These are phyloP conservation scores for Trachelipus rathkii DNA, from an alignment of 1,140 invertebrate species.

Conservation along the genomic window DNA sequence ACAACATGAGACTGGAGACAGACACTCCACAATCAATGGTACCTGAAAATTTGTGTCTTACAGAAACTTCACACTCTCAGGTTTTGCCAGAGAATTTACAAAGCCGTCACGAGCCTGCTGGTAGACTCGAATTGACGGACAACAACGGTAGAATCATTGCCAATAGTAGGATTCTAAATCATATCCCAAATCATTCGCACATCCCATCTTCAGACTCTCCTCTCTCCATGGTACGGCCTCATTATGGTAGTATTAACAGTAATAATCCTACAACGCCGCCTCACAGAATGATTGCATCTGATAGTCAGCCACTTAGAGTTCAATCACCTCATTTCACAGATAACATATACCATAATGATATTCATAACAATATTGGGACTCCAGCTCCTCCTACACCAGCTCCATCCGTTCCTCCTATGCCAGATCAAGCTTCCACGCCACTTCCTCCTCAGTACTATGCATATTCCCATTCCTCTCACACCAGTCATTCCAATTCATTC, in stretches of 20 bases:
- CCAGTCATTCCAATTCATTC: constrained; percentile 32
- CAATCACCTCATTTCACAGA: constrained; percentile 38
- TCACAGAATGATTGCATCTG: constrained; percentile 37
- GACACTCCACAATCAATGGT: constrained; percentile 37
- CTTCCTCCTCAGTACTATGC: constrained; percentile 31
- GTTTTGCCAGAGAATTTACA: constrained; percentile 41
- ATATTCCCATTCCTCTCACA: constrained; percentile 29
- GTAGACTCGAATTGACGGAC: background rate
- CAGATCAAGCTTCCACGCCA: constrained; percentile 28
- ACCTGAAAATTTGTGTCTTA: constrained; percentile 40
- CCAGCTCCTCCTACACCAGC: constrained; percentile 32
- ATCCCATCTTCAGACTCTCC: constrained; percentile 30
- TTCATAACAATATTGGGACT: constrained; percentile 33
- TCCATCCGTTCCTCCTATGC: constrained; percentile 30
- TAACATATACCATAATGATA: constrained; percentile 33
- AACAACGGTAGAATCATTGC: constrained; percentile 11
- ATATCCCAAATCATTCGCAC: background rate
- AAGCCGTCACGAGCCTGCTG: constrained; percentile 24
- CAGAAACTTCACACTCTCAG: constrained; percentile 33
- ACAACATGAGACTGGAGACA: constrained; percentile 30
- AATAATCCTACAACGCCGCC: constrained; percentile 15
- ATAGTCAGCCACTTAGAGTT: constrained; percentile 29
- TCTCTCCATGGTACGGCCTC: constrained; percentile 31
- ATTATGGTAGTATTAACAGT: constrained; percentile 19
- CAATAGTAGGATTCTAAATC: constrained; percentile 26